Evolutionary conservation across 2,113 vertebrate genomes (phyloP), one percentile per base, ranked within the genome.

Genomic region (Passerina amoena): DNA sequence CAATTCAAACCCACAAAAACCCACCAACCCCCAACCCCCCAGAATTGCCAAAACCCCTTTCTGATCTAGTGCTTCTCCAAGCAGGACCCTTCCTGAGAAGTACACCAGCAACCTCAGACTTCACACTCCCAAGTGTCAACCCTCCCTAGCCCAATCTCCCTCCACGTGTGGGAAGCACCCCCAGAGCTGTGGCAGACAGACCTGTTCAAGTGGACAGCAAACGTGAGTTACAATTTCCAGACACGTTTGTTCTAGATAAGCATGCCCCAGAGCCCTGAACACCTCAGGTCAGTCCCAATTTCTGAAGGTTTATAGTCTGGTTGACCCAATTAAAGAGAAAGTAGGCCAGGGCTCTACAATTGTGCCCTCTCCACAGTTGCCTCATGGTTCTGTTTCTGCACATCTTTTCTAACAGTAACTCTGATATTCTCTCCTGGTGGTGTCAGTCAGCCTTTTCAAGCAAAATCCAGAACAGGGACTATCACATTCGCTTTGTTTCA

Each of bases 261-360:
- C 44, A 81, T 18, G 6, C 68, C 79, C 90, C 60, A 71, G 68
- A 88, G 92, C 71, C 44, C 82, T 60, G 6, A 70, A 82, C 44
- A 80, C 38, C 54, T 65, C 53, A 76, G 88, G 56, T 53, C 14
- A 10, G 86, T n/a, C 71, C 89, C 73, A 54, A 88, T 79, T 86
- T 81, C 61, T 82, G 65, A 86, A 54, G 21, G 6, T 92, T 94
- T 95, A 73, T 44, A 79, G 68, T 53, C 44, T 92, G 61, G 45
- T 42, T 86, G 80, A 91, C 86, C 89, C 79, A 92, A 56, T 94
- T 97, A 89, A 78, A 86, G 69, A 18, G 4, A 51, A 96, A 95
- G 57, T 88, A 90, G 96, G 94, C 50, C 89, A 82, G 25, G n/a
- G 66, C 84, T 94, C 90, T 80, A 72, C 38, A 82, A 53, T 31